These are phyloP conservation scores for Hemibagrus guttatus DNA, from an alignment of 2,797 vertebrate species.

Conservation along the genomic window DNA sequence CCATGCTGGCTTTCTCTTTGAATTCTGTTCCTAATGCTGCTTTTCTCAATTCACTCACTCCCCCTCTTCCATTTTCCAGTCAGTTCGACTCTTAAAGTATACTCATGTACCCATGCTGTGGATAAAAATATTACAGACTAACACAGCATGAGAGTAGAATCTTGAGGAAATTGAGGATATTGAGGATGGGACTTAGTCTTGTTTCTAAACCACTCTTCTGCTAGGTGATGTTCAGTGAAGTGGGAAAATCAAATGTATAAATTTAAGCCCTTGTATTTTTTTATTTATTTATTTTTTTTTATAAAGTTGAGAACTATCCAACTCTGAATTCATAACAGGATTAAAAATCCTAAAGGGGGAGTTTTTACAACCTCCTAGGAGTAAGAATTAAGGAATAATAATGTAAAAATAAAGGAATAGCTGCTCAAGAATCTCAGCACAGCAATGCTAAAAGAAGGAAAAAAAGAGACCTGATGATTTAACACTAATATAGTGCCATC, in stretches of 20 bases:
- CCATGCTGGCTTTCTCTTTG: neutral
- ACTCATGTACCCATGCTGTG: neutral
- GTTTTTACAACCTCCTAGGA: neutral
- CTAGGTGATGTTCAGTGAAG: neutral
- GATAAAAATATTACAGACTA: neutral
- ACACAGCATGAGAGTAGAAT: neutral
- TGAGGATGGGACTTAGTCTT: neutral
- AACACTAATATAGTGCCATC: slow-evolving; percentile 48
- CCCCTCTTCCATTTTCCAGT: neutral
- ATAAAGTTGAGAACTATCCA: neutral
- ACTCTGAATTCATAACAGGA: neutral
- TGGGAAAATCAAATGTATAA: neutral
- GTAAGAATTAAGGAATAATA: neutral
- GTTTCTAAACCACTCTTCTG: too few relatives aligned
- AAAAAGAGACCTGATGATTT: slow-evolving; percentile 46
- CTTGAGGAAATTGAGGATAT: neutral
- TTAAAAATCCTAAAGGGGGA: neutral
- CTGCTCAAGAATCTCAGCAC: neutral
- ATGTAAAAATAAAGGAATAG: neutral
- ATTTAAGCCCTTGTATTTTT: neutral
- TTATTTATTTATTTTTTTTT: neutral
- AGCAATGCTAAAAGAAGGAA: neutral
- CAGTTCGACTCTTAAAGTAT: neutral
- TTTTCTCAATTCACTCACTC: neutral
- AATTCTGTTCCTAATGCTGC: slow-evolving; percentile 17